Evolutionary conservation across 2,888 invertebrate species (phyloP).

Genomic region (Limnephilus rhombicus): DNA sequence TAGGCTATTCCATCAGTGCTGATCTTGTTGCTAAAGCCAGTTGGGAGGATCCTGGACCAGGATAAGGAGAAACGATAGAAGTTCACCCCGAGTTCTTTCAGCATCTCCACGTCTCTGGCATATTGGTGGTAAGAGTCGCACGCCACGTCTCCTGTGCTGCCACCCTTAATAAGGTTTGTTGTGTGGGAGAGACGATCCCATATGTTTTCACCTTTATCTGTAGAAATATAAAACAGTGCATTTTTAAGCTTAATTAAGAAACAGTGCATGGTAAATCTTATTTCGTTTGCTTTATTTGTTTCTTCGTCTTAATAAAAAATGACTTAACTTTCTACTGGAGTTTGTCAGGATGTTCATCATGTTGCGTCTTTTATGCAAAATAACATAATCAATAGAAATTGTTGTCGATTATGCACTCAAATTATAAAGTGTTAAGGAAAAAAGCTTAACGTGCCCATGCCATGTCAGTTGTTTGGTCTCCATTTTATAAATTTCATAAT

Average conservation of each 20-base stretch:
- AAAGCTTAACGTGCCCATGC: too few relatives aligned
- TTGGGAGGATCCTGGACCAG: constrained; percentile 82
- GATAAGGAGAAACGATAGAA: constrained; percentile 80
- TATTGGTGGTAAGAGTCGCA: constrained; percentile 68
- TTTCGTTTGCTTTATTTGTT: not conserved
- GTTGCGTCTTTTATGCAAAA: too few relatives aligned
- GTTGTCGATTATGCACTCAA: too few relatives aligned
- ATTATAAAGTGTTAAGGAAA: too few relatives aligned
- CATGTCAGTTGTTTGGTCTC: not conserved
- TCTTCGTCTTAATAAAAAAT: too few relatives aligned
- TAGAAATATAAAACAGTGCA: not conserved
- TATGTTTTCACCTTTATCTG: constrained; percentile 69
- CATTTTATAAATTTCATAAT: not conserved
- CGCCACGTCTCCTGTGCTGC: constrained; percentile 52
- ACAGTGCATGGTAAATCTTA: not conserved
- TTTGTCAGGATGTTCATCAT: too few relatives aligned
- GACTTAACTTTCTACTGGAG: too few relatives aligned
- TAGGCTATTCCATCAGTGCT: constrained; percentile 82
- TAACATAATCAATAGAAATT: too few relatives aligned
- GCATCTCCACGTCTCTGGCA: constrained; percentile 74
- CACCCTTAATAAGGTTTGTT: constrained; percentile 38
- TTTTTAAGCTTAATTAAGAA: not conserved
- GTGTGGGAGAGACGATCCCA: constrained; percentile 60
- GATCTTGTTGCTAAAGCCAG: constrained; percentile 76
- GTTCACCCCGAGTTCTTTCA: constrained; percentile 74